Percentiles rank a stretch among this genome's conserved stretches.
Evolutionary conservation across 1,140 invertebrate genomes (phyloP).

Genomic region (Thrips palmi): DNA sequence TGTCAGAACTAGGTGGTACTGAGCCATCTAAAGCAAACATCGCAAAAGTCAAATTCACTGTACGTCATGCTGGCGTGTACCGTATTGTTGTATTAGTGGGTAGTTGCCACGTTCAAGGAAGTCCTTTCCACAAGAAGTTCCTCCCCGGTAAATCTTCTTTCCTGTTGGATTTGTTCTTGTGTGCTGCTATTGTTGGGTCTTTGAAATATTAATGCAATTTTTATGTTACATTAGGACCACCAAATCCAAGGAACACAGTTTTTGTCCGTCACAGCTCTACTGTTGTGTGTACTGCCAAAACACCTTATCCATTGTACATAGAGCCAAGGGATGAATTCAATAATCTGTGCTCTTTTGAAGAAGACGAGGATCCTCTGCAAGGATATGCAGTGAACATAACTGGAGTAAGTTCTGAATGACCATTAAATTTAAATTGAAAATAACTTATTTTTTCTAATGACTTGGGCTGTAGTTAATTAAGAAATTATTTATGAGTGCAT

Average conservation of each 20-base stretch:
- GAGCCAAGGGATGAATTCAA: conserved; percentile 79
- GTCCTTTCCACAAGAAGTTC: conserved; percentile 44
- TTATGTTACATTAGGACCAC: conserved; percentile 40
- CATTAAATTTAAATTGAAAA: neutral
- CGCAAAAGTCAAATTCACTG: conserved; percentile 77
- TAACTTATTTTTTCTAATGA: no score
- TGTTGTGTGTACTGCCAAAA: conserved; percentile 59
- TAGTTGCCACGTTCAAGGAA: conserved; percentile 41
- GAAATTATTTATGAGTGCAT: no score
- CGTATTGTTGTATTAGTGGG: conserved; percentile 68
- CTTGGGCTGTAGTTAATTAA: no score
- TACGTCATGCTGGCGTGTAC: conserved; percentile 75
- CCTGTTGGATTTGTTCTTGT: neutral
- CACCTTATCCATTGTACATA: conserved; percentile 61
- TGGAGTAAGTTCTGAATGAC: conserved; percentile 18
- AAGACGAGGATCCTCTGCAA: conserved; percentile 40
- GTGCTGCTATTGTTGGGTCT: neutral
- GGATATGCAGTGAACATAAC: conserved; percentile 32
- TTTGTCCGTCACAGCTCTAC: conserved; percentile 75
- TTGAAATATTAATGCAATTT: neutral
- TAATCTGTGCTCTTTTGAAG: conserved; percentile 54
- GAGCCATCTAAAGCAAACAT: conserved; percentile 66
- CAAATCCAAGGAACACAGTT: conserved; percentile 65
- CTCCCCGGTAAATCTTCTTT: conserved; percentile 31
- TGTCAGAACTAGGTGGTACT: conserved; percentile 65